Conservation (phyloP, 2,888 invertebrate species). For the Drosophila paranaensis region DNA sequence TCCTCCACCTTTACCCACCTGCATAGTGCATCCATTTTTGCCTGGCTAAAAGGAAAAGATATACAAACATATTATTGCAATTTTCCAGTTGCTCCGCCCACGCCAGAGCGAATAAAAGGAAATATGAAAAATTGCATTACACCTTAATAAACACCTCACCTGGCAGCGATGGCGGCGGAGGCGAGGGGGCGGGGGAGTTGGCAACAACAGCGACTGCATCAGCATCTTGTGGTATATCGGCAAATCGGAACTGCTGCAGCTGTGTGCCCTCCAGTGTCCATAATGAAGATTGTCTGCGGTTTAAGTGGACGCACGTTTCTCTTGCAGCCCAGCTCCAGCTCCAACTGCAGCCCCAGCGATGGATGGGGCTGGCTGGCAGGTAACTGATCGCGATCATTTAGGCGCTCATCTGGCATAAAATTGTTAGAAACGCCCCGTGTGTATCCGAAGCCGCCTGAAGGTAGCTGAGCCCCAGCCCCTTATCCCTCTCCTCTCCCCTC, state of each 20-base stretch:
- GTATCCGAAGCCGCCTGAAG: constrained; percentile 51
- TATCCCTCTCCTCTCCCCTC: background rate
- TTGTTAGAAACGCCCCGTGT: constrained; percentile 83
- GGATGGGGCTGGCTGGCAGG: constrained; percentile 53
- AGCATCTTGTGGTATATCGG: constrained; percentile 43
- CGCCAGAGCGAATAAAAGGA: constrained; percentile 53
- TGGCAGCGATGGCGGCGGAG: constrained; percentile 44
- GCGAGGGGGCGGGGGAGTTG: background rate
- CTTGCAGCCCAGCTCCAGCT: constrained; percentile 4
- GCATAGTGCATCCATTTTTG: constrained; percentile 77
- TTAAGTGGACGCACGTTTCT: constrained; percentile 79
- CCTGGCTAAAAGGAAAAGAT: constrained; percentile 55
- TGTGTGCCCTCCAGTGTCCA: constrained; percentile 70
- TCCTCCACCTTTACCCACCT: constrained; percentile 32
- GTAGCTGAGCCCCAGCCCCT: background rate
- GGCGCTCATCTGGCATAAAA: constrained; percentile 81
- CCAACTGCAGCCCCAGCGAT: constrained; percentile 9
- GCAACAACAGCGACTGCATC: constrained; percentile 28
- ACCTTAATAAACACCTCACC: constrained; percentile 82
- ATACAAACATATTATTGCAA: constrained; percentile 80
- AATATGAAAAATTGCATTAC: constrained; percentile 76
- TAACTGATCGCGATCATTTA: constrained; percentile 77
- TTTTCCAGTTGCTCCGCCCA: constrained; percentile 80
- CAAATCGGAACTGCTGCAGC: constrained; percentile 54
- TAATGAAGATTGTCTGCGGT: constrained; percentile 82